Evolutionary conservation across 2,888 invertebrate species (phyloP), one percentile per base, ranked within the genome.

Genomic region (Elegia similella): DNA sequence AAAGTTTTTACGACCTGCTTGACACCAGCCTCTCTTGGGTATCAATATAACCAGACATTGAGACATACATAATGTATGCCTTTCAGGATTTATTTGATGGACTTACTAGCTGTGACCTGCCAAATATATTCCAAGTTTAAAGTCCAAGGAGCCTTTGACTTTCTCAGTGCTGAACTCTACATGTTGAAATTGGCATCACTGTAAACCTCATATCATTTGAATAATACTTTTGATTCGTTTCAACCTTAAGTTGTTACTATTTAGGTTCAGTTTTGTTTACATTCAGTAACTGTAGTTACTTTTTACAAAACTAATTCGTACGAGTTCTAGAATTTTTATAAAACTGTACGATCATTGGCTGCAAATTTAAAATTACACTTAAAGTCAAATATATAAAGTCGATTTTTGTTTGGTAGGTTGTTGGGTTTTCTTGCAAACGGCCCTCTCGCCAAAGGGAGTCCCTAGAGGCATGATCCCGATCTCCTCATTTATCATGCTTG

Each of bases 401-500:
- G 62, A 66, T 53, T 76, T 77, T 82, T 59, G 64, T 52, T 53
- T 67, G 65, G 62, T 62, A 62, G 68, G 76, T 76, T 76, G 76
- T 76, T 80, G 75, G 75, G 75, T 79, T 87, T 54, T 80, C 75
- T 80, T 80, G 68, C 67, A 66, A 65, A 72, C 73, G 69, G 75
- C 69, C 68, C 70, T 80, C 74, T 71, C 73, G 80, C 80, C 81
- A 77, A 80, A 88, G 84, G 83, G 80, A 79, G 78, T 86, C 89
- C 86, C 89, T 64, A 65, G 88, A 82, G 90, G 85, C 84, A 78
- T 89, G 89, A 88, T 87, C 87, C 86, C 86, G 83, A 80, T 82
- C 78, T 86, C 75, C 82, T 84, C 86, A 87, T 90, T 88, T 88
- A 88, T 88, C 88, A 89, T 88, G 84, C 90, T 85, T 87, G 90